Percentiles rank a stretch among this genome's conserved stretches.
These are phyloP conservation scores for Stictocephala bisonia DNA, from an alignment of 2,888 invertebrate species.

Conservation along the genomic window DNA sequence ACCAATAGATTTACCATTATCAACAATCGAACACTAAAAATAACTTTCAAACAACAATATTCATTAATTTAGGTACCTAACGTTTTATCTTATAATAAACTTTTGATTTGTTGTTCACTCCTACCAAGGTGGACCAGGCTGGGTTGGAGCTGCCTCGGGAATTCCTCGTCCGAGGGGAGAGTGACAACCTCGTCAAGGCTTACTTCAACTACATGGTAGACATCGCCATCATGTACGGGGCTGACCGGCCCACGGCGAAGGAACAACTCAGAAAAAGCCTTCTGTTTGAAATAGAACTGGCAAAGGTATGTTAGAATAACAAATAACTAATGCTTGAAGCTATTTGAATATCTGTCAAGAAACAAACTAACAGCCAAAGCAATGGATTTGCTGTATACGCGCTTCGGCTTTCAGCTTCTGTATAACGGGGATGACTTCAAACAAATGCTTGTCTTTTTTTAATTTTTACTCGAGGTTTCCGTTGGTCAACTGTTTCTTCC, in stretches of 20 bases:
- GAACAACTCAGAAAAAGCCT: constrained; percentile 82
- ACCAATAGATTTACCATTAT: too few relatives aligned
- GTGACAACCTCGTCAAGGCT: constrained; percentile 84
- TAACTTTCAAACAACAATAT: too few relatives aligned
- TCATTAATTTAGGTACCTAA: too few relatives aligned
- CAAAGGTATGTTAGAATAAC: constrained; percentile 78
- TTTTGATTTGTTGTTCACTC: constrained; percentile 56
- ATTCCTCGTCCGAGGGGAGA: constrained; percentile 83
- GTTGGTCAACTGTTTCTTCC: neutral
- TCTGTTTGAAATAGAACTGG: constrained; percentile 88
- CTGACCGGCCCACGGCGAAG: constrained; percentile 74
- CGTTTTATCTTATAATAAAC: too few relatives aligned
- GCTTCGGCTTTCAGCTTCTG: too few relatives aligned
- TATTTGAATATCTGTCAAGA: too few relatives aligned
- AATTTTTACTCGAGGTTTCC: neutral
- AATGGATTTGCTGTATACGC: too few relatives aligned
- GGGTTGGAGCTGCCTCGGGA: constrained; percentile 86
- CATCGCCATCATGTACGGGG: constrained; percentile 86
- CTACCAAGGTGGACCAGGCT: constrained; percentile 93
- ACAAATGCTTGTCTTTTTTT: neutral
- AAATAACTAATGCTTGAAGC: too few relatives aligned
- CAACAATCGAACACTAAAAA: too few relatives aligned
- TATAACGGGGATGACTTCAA: neutral
- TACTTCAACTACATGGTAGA: constrained; percentile 90
- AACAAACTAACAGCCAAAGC: too few relatives aligned